Percentiles rank a stretch among this genome's conserved stretches.
These are phyloP conservation scores for Siphonodentalium dalli DNA, from an alignment of 2,888 invertebrate genomes.

Conservation along the genomic window DNA sequence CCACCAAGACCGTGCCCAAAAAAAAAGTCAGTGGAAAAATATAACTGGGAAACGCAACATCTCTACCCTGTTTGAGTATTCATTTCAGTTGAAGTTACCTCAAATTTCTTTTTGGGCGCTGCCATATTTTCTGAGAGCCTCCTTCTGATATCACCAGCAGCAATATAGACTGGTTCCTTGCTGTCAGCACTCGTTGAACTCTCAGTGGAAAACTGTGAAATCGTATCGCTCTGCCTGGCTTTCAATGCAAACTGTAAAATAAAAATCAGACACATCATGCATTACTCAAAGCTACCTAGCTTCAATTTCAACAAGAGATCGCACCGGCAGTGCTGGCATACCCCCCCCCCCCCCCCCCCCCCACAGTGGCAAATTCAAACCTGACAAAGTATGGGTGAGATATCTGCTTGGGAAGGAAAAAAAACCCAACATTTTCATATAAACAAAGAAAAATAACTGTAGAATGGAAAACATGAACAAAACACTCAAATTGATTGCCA, in stretches of 20 bases:
- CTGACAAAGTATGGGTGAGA: too few species aligned
- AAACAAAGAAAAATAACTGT: not conserved
- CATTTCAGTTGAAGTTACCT: slow-evolving; percentile 48
- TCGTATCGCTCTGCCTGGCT: slow-evolving; percentile 72
- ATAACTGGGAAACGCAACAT: too few species aligned
- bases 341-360: too few species aligned
- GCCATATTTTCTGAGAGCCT: slow-evolving; percentile 81
- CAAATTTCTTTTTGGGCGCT: slow-evolving; percentile 72
- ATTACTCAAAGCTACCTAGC: not conserved
- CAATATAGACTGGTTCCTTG: slow-evolving; percentile 74
- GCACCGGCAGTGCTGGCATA: too few species aligned
- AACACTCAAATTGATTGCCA: too few species aligned
- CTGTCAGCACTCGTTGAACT: slow-evolving; percentile 74
- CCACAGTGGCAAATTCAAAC: too few species aligned
- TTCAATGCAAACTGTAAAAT: slow-evolving; percentile 38
- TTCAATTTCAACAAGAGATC: not conserved
- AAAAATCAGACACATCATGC: not conserved
- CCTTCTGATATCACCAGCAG: slow-evolving; percentile 85
- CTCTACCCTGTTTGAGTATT: too few species aligned
- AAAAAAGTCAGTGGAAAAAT: too few species aligned
- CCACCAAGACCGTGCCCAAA: too few species aligned
- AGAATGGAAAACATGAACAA: too few species aligned
- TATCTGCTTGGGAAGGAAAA: not conserved
- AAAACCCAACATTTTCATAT: slow-evolving; percentile 12
- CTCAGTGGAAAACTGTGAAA: slow-evolving; percentile 89